phyloP scores from a whole-genome alignment of 2,888 invertebrate genomes.

The Myathropa florea region DNA sequence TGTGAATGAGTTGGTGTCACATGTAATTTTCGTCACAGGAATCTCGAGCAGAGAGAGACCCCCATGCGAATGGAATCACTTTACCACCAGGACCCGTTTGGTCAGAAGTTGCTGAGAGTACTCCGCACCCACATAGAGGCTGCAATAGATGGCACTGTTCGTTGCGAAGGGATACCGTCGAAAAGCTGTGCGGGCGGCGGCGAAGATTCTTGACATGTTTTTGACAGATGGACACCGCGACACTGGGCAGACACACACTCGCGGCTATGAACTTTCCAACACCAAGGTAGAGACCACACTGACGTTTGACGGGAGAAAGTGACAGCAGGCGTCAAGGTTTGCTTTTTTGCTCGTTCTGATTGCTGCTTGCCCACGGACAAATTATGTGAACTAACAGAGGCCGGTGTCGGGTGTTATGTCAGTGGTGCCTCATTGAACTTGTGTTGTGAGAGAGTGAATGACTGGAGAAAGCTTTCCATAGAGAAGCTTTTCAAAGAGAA shows the following conservation, averaged over 20 bases:
- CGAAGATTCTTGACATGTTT: constrained; percentile 50
- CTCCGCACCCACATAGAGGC: constrained; percentile 90
- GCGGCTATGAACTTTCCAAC: constrained; percentile 33
- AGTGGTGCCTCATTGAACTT: too few relatives aligned
- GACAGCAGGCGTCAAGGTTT: background rate
- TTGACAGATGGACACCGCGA: constrained; percentile 6
- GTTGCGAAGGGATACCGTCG: constrained; percentile 82
- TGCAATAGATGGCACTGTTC: constrained; percentile 86
- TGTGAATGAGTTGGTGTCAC: background rate
- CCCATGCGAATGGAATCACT: background rate
- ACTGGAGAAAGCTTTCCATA: too few relatives aligned
- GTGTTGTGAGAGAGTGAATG: too few relatives aligned
- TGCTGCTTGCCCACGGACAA: background rate
- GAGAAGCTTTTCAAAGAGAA: too few relatives aligned
- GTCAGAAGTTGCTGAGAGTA: constrained; percentile 89
- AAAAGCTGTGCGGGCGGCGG: constrained; percentile 74
- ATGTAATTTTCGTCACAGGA: background rate
- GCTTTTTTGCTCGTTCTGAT: background rate
- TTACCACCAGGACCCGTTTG: constrained; percentile 84
- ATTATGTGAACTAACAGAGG: background rate
- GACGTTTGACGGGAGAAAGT: constrained; percentile 40
- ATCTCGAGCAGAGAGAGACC: too few relatives aligned
- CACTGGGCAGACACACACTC: background rate
- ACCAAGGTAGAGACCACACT: constrained; percentile 32
- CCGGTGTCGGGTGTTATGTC: background rate